phyloP scores from a whole-genome alignment of 2,888 invertebrate genomes.

The Venusia cambrica region DNA sequence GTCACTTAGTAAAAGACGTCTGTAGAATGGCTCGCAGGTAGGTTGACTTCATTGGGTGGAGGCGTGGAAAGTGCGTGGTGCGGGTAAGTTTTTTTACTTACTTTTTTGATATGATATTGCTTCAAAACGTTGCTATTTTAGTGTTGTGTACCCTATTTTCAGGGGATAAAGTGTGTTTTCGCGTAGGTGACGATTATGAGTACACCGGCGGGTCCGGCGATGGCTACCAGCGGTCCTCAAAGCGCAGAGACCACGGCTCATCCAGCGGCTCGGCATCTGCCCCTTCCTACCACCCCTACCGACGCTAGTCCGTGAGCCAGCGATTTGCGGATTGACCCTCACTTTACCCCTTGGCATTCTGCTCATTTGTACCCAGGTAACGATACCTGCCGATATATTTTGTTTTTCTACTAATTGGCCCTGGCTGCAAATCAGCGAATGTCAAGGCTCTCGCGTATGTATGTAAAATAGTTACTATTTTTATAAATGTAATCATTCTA shows the following conservation, averaged over 20 bases:
- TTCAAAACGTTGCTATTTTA: slow-evolving; percentile 30
- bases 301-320: slow-evolving; percentile 55
- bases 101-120: slow-evolving; percentile 26
- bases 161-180: slow-evolving; percentile 23
- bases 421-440: slow-evolving; percentile 36
- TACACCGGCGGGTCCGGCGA: slow-evolving; percentile 75
- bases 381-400: slow-evolving; percentile 16
- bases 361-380: slow-evolving; percentile 17
- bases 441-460: slow-evolving; percentile 44
- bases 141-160: slow-evolving; percentile 16
- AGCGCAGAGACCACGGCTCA: slow-evolving; percentile 66
- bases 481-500: slow-evolving; percentile 70
- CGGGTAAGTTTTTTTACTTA: slow-evolving; percentile 61
- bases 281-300: slow-evolving; percentile 75
- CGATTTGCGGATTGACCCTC: slow-evolving; percentile 29
- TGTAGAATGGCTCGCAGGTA: slow-evolving; percentile 1
- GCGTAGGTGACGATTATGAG: slow-evolving; percentile 72
- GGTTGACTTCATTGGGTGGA: slow-evolving; percentile 34
- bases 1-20: too few relatives aligned
- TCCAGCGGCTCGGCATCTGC: slow-evolving; percentile 59
- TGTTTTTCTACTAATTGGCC: too few relatives aligned
- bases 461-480: slow-evolving; percentile 66
- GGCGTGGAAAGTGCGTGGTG: slow-evolving; percentile 65
- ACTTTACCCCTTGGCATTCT: slow-evolving; percentile 18
- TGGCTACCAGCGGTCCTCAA: slow-evolving; percentile 69